Conservation (phyloP, 2,888 invertebrate genomes). For the Sphinx pinastri region DNA sequence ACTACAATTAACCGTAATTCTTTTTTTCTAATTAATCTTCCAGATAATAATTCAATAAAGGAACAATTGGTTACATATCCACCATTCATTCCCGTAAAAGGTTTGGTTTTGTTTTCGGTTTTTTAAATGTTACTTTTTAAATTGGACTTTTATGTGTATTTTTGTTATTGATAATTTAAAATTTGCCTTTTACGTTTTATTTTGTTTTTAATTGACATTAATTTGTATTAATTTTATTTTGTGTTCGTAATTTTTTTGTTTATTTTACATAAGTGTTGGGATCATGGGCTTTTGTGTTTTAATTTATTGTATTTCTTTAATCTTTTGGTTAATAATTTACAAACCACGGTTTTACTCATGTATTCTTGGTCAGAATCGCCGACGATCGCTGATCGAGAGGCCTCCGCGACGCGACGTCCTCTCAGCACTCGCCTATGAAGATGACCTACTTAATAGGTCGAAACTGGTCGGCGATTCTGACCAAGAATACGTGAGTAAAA, state of each 20-base stretch:
- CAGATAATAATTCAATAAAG: background rate
- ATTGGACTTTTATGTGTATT: background rate
- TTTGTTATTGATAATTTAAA: background rate
- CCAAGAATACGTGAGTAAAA: no score
- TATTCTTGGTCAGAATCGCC: no score
- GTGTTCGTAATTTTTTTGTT: background rate
- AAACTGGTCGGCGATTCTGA: no score
- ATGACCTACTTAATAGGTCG: no score
- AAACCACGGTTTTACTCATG: no score
- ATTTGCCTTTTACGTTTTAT: background rate
- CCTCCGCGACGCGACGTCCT: no score
- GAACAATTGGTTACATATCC: background rate
- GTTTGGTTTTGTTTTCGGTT: background rate
- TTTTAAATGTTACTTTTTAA: background rate
- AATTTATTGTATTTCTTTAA: background rate
- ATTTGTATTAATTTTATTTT: background rate
- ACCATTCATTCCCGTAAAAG: background rate
- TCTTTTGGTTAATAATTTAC: background rate
- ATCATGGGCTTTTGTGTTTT: background rate
- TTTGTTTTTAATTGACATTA: background rate
- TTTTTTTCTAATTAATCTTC: background rate
- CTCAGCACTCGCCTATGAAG: no score
- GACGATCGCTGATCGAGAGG: no score
- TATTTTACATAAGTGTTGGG: background rate
- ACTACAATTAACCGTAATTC: background rate